Evolutionary conservation across 1,140 invertebrate species (phyloP).

Genomic region (Dinothrombium tinctorium): DNA sequence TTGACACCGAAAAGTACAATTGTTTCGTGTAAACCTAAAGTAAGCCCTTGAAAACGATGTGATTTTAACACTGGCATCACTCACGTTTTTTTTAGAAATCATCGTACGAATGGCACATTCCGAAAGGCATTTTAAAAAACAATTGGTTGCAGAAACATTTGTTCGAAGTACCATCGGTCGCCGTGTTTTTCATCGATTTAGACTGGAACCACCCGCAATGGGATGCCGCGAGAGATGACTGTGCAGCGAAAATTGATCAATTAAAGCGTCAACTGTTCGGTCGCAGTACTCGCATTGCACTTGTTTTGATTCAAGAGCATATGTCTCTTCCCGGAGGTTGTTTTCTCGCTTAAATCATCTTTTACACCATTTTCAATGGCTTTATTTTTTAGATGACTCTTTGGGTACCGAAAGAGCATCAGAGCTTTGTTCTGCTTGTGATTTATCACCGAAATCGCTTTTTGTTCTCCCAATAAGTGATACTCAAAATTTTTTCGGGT

Average conservation of each 20-base stretch:
- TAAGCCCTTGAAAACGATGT: slow-evolving; percentile 16
- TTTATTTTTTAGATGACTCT: slow-evolving; percentile 65
- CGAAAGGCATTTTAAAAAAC: slow-evolving; percentile 80
- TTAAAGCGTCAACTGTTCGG: slow-evolving; percentile 50
- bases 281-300: slow-evolving; percentile 57
- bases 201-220: slow-evolving; percentile 87
- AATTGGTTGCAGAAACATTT: slow-evolving; percentile 92
- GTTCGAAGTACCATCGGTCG: slow-evolving; percentile 61
- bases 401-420: slow-evolving; percentile 64
- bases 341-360: too few relatives aligned
- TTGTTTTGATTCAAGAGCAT: slow-evolving; percentile 66
- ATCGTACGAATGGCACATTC: slow-evolving; percentile 83
- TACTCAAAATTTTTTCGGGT: slow-evolving; percentile 1
- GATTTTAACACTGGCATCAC: neutral
- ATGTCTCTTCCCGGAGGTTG: slow-evolving; percentile 33
- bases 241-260: slow-evolving; percentile 62
- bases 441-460: slow-evolving; percentile 66
- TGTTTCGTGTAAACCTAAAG: slow-evolving; percentile 65
- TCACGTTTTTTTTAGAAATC: slow-evolving; percentile 30
- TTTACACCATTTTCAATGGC: too few relatives aligned
- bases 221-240: slow-evolving; percentile 82
- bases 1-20: slow-evolving; percentile 47
- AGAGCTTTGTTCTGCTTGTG: slow-evolving; percentile 64
- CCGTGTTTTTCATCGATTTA: slow-evolving; percentile 83
- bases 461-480: slow-evolving; percentile 74